Evolutionary conservation across 2,797 vertebrate species (phyloP), one percentile per base, ranked within the genome.

Genomic region (Anomalospiza imberbis): DNA sequence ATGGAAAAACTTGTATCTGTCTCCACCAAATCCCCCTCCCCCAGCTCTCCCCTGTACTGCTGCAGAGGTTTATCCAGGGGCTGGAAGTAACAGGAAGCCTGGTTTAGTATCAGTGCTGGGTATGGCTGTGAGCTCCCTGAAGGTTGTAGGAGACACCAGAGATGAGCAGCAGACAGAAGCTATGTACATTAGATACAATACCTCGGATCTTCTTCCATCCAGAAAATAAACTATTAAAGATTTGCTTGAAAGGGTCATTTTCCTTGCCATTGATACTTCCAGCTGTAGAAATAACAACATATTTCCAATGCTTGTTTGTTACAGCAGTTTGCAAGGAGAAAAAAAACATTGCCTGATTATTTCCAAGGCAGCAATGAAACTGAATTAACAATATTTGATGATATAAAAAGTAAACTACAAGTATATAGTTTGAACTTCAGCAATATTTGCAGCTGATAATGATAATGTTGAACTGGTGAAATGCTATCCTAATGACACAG

Each of bases 221-320:
- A 81, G 48, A 79, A 91, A 85, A 92, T 17, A 76, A 93, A 72
- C 54, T 86, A 38, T 42, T 55, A 76, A 63, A 86, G 36, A 51
- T 62, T 73, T 70, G 51, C 66, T 65, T 55, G 24, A 47, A 81
- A 93, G 44, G 40, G 17, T 9, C 44, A n/a, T 87, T 95, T 87
- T 67, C 60, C 60, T 66, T 85, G 60, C 68, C 18, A 25, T 51
- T 60, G 62, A 42, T 73, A 60, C 12, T 92, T 73, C n/a, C 42
- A 89, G 74, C 40, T 92, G 48, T 25, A 87, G 74, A 84, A 92
- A 54, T 36, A 82, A 18, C 47, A 60, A 61, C 21, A 0, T 66
- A 44, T 58, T 91, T 75, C 82, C 88, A 81, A 18, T n/a, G 28
- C 32, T 54, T 67, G 51, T 75, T 93, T 88, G 62, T 68, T 93